Base-by-base conservation (phyloP, 2,113 vertebrate genomes). In the Brienomyrus brachyistius region DNA sequence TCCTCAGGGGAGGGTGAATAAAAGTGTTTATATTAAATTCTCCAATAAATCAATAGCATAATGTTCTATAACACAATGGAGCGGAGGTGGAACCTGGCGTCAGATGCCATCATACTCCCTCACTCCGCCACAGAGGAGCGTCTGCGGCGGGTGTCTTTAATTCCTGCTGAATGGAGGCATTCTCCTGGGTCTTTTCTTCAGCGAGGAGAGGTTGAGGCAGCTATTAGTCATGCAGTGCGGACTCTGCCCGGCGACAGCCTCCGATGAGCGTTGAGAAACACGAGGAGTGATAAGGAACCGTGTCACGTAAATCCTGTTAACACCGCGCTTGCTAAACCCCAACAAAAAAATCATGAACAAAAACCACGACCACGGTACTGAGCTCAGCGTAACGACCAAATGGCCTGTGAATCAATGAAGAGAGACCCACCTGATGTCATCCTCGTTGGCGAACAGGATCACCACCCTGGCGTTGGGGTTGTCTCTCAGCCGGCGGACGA, bases 361-460 rank as follows among this genome's bases (percentile, higher is more conserved):
- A 35, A 86, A 86, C 10, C 0, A 5, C 5, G 15, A 54, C 17
- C 17, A 40, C 27, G n/a, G n/a, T 48, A 48, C n/a, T 87, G 85
- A 40, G 21, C n/a, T n/a, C 8, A n/a, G 40, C 45, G 3, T 19
- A 23, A 23, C 17, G 2, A 47, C 1, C 19, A 21, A 82, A 5
- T 1, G 66, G 4, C 31, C 43, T 19, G 35, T n/a, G 11, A 3
- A 23, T 27, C 19, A 54, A 5, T 15, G 13, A n/a, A 27, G 27
- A 31, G 51, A 84, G 82, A 88, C 95, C 89, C 92, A 98, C 98
- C 97, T 97, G 95, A 99, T 99, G 19, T 99, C 98, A 0, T 99
- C 98, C 91, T 99, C 98, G 0, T 97, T 99, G 91, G 98, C 97
- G 0, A 99, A 99, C 94, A 98, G 97, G 93, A 99, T 97, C 92